Base-by-base conservation (phyloP, 2,888 invertebrate genomes). In the Drosophila nr. fundita region DNA sequence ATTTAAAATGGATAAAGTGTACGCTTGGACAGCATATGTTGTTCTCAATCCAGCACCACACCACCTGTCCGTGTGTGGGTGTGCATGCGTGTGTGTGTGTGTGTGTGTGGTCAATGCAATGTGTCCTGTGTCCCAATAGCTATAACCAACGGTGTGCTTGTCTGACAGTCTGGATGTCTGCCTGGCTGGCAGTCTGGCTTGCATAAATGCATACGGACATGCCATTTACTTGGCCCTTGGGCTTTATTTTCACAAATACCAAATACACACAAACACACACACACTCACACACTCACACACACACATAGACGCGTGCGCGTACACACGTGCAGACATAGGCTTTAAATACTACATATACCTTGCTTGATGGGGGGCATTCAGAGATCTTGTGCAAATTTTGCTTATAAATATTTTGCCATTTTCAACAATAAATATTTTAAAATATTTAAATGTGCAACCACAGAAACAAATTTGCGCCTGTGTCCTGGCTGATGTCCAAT, bases 401-500 rank as follows among this genome's bases (percentile, higher is more conserved):
- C 80, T 72, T 76, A 85, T 83, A 83, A 86, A 83, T 86, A 86
- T 83, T 86, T 83, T 75, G 68, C 49, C 69, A 83, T 83, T 86
- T 85, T 83, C 77, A 80, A 76, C 83, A 83, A 83, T 85, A 85
- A 83, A 83, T 83, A 83, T 83, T 83, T 85, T 80, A 73, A 85
- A 77, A 83, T 83, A 85, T 83, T 83, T 85, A 83, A 85, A 83
- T 83, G 76, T 63, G 65, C 57, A 73, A 66, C 80, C 79, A 75
- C 73, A 78, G 59, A 70, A 76, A 68, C 66, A 74, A 69, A 78
- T 62, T 76, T 75, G 52, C 59, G 62, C 52, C 50, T 48, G 34
- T 55, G 59, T 53, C 78, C 60, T 38, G 21, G n/a, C n/a, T 48
- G 7, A 21, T 21, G 27, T 54, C 38, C 45, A 45, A 18, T 36